These are phyloP conservation scores for Lottia scabra DNA, from an alignment of 2,888 invertebrate genomes.

Conservation along the genomic window DNA sequence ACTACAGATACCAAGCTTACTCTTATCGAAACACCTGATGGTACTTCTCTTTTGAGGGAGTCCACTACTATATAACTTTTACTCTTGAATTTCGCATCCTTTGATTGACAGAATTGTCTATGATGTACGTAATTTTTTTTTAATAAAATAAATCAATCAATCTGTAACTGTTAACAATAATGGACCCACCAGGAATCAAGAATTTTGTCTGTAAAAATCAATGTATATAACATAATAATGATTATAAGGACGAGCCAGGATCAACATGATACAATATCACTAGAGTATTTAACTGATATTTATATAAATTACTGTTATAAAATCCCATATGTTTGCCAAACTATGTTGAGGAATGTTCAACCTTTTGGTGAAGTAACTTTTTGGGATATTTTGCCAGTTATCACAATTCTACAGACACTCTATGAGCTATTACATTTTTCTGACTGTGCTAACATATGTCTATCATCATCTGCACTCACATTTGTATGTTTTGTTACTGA, in stretches of 20 bases:
- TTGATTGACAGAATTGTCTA: too few relatives aligned
- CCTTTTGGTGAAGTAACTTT: slow-evolving; percentile 3
- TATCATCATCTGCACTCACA: not conserved
- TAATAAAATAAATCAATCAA: too few relatives aligned
- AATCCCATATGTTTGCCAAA: slow-evolving; percentile 3
- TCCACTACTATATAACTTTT: too few relatives aligned
- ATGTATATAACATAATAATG: too few relatives aligned
- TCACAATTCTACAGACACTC: slow-evolving; percentile 1
- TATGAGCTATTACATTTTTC: not conserved
- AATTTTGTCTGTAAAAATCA: too few relatives aligned
- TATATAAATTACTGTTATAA: not conserved
- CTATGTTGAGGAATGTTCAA: slow-evolving; percentile 1
- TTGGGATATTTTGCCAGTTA: slow-evolving; percentile 5
- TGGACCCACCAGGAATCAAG: too few relatives aligned
- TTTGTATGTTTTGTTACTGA: slow-evolving; percentile 6
- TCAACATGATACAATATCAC: not conserved
- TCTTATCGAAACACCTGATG: too few relatives aligned
- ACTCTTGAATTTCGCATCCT: too few relatives aligned
- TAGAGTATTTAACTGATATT: not conserved
- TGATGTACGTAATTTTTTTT: too few relatives aligned
- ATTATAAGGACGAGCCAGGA: not conserved
- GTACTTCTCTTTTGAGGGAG: too few relatives aligned
- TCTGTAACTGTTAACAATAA: too few relatives aligned
- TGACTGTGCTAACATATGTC: slow-evolving; percentile 2
- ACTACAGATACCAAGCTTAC: too few relatives aligned